Base-by-base conservation (phyloP, 2,113 vertebrate species). In the Verasper variegatus region DNA sequence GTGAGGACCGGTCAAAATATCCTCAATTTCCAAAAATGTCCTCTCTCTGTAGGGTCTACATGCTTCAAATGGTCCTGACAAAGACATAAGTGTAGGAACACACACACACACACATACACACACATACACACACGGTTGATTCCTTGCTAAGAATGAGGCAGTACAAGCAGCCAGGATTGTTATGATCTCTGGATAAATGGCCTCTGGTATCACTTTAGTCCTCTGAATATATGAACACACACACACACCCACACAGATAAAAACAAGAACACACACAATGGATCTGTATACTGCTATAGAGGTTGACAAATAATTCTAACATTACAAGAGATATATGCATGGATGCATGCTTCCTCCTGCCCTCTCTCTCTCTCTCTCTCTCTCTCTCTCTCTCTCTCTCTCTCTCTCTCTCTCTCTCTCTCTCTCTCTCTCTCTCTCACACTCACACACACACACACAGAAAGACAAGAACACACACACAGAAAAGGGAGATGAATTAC, bases 401-500 rank as follows among this genome's bases (percentile, higher is more conserved):
- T 15, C 45, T 17, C 45, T 49, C 51, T 10, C 35, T 37, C 66
- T 15, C 59, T 37, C 7, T 20, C 45, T 47, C 45, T 15, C 3
- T 47, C 45, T 17, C 2, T 47, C 45, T 15, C 45, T 17, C 45
- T 49, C 51, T 10, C 35, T 37, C 66, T 15, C 59, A 42, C 24
- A 31, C 6, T 7, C 31, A 31, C 5, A 31, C 31, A 31, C 31
- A 31, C 31, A 31, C 31, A 24, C 24, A 24, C 4, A 7, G 5
- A 31, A 31, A 31, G 5, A 49, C 56, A 42, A 7, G 31, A 31
- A 31, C 27, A 5, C 31, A 65, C 66, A 70, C 76, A 71, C 61
- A 71, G 66, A 67, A 37, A 71, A 88, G 75, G 72, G 75, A 92
- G 91, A 92, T 91, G 86, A 89, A 91, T 92, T 86, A 87, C 89